These are phyloP conservation scores for Phaethornis superciliosus DNA, from an alignment of 2,113 vertebrate species.

Conservation along the genomic window DNA sequence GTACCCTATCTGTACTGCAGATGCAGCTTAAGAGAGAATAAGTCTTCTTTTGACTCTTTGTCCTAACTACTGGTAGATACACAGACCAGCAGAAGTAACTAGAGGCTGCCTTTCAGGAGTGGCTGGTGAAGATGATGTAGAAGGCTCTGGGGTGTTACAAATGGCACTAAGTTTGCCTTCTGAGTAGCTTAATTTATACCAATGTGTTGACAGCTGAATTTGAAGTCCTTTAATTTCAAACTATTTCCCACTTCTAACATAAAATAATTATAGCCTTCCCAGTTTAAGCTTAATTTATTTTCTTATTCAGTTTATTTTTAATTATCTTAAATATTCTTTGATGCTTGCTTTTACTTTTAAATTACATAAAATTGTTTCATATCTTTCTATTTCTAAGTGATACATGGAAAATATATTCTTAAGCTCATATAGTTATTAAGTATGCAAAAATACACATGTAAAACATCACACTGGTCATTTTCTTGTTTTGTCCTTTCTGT, in stretches of 20 bases:
- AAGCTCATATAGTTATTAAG: neutral
- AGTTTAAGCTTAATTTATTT: neutral
- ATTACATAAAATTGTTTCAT: neutral
- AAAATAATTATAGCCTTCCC: neutral
- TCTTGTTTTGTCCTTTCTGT: neutral
- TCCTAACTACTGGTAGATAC: neutral
- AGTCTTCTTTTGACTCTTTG: neutral
- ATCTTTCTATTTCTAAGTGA: neutral
- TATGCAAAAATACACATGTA: neutral
- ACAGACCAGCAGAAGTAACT: neutral
- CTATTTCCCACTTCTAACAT: neutral
- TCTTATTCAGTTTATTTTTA: neutral
- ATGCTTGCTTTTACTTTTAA: neutral
- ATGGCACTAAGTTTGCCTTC: neutral
- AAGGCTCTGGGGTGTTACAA: neutral
- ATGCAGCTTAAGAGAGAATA: neutral
- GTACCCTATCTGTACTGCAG: neutral
- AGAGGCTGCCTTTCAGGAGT: neutral
- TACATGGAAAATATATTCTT: neutral
- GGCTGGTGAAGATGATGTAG: neutral
- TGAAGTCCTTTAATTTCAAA: neutral
- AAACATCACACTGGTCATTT: neutral
- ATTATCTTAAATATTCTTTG: neutral
- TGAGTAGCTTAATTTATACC: neutral
- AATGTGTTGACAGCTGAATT: neutral